phyloP scores from a whole-genome alignment of 2,113 vertebrate genomes.

The Perccottus glenii region DNA sequence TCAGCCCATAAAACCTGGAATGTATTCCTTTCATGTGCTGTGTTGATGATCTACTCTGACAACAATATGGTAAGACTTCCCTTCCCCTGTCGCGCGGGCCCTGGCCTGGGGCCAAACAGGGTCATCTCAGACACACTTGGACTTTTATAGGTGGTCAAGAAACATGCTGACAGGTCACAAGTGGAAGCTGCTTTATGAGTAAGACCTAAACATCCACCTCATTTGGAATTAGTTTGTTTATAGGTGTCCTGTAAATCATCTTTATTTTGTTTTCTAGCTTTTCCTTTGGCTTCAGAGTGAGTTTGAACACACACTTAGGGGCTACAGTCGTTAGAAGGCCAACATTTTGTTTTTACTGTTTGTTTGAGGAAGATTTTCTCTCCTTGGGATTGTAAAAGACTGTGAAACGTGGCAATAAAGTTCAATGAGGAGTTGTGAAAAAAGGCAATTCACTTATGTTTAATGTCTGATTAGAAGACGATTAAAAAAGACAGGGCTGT shows the following conservation, averaged over 20 bases:
- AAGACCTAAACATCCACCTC: constrained; percentile 69
- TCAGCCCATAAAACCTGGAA: constrained; percentile 77
- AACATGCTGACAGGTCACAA: constrained; percentile 78
- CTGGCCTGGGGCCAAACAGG: constrained; percentile 73
- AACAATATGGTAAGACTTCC: constrained; percentile 81
- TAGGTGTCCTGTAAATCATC: constrained; percentile 75
- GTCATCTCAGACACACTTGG: constrained; percentile 70
- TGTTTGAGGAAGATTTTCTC: constrained; percentile 43
- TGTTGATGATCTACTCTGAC: constrained; percentile 85
- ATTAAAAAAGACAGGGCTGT: constrained; percentile 4
- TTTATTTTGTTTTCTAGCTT: constrained; percentile 76
- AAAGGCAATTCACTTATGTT: constrained; percentile 28
- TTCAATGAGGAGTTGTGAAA: constrained; percentile 40
- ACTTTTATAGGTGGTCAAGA: constrained; percentile 77
- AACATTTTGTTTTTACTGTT: constrained; percentile 24
- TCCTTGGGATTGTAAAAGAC: constrained; percentile 50
- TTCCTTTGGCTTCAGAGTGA: constrained; percentile 45
- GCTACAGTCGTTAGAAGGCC: constrained; percentile 33
- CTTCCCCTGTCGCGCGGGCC: constrained; percentile 79
- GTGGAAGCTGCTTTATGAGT: constrained; percentile 74
- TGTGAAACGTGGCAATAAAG: constrained; percentile 61
- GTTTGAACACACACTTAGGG: constrained; percentile 41
- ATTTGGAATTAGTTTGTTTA: constrained; percentile 79
- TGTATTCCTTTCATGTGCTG: constrained; percentile 81
- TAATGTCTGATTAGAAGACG: constrained; percentile 6